Evolutionary conservation across 2,888 invertebrate species (phyloP).

Genomic region (Globia sparganii): DNA sequence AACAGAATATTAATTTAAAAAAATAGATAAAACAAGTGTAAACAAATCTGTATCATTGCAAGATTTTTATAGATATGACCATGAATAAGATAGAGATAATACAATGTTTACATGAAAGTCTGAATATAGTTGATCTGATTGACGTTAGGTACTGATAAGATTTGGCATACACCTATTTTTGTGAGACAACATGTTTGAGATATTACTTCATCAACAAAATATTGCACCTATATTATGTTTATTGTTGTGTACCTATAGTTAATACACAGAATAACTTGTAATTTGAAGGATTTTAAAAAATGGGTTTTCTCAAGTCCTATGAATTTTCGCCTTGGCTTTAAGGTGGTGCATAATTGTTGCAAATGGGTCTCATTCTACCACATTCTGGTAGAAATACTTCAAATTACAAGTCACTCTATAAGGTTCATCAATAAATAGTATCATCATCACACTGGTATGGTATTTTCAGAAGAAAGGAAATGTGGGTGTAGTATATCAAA

Average conservation of each 20-base stretch:
- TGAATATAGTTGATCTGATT: conserved; percentile 24
- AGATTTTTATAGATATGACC: conserved; percentile 16
- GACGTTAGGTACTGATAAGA: conserved; percentile 40
- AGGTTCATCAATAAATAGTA: background rate
- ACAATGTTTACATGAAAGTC: conserved; percentile 18
- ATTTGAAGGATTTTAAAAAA: background rate
- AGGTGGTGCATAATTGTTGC: background rate
- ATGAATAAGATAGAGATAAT: conserved; percentile 7
- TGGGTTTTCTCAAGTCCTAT: background rate
- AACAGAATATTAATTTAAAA: background rate
- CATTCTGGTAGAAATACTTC: background rate
- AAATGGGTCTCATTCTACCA: background rate
- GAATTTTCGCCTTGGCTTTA: background rate
- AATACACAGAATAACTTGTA: background rate
- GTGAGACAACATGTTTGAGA: background rate
- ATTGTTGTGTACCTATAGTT: too few species aligned
- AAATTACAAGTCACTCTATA: background rate
- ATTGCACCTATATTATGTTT: background rate
- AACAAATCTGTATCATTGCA: background rate
- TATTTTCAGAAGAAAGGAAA: background rate
- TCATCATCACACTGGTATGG: background rate
- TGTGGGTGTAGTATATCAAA: too few species aligned
- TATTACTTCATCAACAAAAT: conserved; percentile 15
- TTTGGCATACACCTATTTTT: conserved; percentile 29
- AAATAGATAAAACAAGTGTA: background rate